Percentiles rank a stretch among this genome's conserved stretches.
Conservation (phyloP, 1,140 invertebrate species). For the Papilio polytes region DNA sequence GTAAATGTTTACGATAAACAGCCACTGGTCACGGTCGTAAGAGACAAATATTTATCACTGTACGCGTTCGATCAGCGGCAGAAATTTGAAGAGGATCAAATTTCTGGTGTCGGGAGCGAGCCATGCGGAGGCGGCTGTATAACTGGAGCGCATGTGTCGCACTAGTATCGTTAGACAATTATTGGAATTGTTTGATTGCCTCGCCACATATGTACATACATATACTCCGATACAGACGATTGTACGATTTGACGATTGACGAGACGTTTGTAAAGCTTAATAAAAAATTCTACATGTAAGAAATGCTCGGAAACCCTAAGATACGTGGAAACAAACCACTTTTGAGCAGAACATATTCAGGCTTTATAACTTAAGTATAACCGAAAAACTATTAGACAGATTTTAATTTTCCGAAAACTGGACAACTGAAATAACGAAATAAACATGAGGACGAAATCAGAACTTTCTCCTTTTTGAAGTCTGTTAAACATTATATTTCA, state of each 20-base stretch:
- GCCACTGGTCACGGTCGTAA: not conserved
- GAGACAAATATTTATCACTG: not conserved
- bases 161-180: slow-evolving; percentile 25
- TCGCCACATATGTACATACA: not conserved
- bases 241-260: no score
- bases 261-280: not conserved
- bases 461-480: no score
- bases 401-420: no score
- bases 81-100: no score
- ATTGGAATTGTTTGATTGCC: slow-evolving; percentile 35
- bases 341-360: no score
- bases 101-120: not conserved
- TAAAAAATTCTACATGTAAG: not conserved
- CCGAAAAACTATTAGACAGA: no score
- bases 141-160: slow-evolving; percentile 11
- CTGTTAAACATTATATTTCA: no score
- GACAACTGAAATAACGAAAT: no score
- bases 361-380: no score
- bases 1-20: slow-evolving; percentile 21
- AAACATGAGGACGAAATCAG: no score
- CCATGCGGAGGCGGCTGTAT: not conserved
- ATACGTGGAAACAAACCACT: no score
- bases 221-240: not conserved
- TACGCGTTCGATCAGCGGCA: not conserved
- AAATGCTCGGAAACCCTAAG: no score